phyloP scores from a whole-genome alignment of 2,888 invertebrate genomes.

The Drosophila niveifrons region DNA sequence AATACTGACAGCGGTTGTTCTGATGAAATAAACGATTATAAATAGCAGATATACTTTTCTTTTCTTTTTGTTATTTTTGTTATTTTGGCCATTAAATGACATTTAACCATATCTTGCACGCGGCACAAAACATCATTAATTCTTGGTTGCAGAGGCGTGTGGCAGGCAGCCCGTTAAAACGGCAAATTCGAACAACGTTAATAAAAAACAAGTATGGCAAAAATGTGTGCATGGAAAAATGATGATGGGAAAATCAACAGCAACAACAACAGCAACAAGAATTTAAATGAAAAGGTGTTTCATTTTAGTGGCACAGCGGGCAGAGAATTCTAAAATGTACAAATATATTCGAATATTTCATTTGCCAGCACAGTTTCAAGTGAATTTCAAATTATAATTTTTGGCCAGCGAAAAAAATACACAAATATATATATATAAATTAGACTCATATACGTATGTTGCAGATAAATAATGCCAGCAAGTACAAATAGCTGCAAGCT shows the following conservation, averaged over 20 bases:
- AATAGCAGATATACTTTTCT: conserved; percentile 30
- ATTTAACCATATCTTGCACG: conserved; percentile 60
- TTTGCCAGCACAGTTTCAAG: conserved; percentile 62
- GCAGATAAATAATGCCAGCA: conserved; percentile 23
- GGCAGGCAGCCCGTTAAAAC: conserved; percentile 10
- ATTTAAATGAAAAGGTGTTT: conserved; percentile 69
- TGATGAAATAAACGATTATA: conserved; percentile 28
- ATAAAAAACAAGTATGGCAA: conserved; percentile 45
- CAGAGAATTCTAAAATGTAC: conserved; percentile 45
- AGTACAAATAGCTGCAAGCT: conserved; percentile 30
- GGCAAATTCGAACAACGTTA: conserved; percentile 46
- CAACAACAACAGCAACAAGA: neutral
- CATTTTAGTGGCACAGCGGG: conserved; percentile 64
- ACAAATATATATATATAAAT: conserved; percentile 33
- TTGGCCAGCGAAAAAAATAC: conserved; percentile 30
- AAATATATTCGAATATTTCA: conserved; percentile 49
- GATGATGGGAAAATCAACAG: conserved; percentile 35
- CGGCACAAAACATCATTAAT: conserved; percentile 57
- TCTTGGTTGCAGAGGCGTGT: conserved; percentile 6
- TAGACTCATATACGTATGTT: conserved; percentile 24
- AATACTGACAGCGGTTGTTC: conserved; percentile 12
- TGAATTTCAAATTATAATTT: conserved; percentile 56
- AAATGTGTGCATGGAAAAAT: conserved; percentile 19
- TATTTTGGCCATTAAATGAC: conserved; percentile 39
- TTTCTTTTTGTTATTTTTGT: no score